Percentiles rank a stretch among this genome's conserved stretches.
Evolutionary conservation across 1,140 invertebrate species (phyloP).

Genomic region (Portunus trituberculatus): DNA sequence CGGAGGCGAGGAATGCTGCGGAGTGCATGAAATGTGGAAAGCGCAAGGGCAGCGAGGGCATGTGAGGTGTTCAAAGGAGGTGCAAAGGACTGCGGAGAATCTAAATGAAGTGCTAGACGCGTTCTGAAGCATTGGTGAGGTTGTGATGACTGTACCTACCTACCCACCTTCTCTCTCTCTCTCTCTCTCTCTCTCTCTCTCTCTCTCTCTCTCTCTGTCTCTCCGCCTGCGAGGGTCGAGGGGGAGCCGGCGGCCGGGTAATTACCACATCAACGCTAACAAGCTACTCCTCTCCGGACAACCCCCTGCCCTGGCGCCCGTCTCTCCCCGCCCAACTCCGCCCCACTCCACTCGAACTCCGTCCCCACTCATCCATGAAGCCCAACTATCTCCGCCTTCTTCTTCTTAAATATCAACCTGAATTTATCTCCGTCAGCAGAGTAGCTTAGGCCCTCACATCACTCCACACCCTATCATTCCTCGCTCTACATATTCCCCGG

Average conservation of each 20-base stretch:
- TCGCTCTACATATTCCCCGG: background rate
- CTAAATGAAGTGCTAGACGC: background rate
- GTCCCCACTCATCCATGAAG: background rate
- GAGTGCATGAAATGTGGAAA: background rate
- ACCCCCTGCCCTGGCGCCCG: background rate
- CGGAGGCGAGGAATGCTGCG: background rate
- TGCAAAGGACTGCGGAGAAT: background rate
- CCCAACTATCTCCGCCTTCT: background rate
- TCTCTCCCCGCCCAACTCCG: background rate
- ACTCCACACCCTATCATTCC: background rate
- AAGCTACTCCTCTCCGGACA: conserved; percentile 35
- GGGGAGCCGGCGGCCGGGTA: conserved; percentile 11
- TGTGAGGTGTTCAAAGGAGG: background rate
- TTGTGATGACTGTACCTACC: background rate
- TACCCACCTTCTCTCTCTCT: conserved; percentile 40
- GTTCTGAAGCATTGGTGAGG: background rate
- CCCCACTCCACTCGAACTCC: background rate
- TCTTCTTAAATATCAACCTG: background rate
- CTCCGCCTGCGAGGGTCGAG: background rate
- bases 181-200: conserved; percentile 52
- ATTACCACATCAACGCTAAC: conserved; percentile 64
- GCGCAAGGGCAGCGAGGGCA: background rate
- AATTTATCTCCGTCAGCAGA: background rate
- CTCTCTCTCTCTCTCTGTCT: conserved; percentile 43
- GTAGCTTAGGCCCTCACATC: background rate